Percentiles rank a stretch among this genome's conserved stretches.
These are phyloP conservation scores for Torymus aiolomorphi DNA, from an alignment of 2,888 invertebrate genomes.

Conservation along the genomic window DNA sequence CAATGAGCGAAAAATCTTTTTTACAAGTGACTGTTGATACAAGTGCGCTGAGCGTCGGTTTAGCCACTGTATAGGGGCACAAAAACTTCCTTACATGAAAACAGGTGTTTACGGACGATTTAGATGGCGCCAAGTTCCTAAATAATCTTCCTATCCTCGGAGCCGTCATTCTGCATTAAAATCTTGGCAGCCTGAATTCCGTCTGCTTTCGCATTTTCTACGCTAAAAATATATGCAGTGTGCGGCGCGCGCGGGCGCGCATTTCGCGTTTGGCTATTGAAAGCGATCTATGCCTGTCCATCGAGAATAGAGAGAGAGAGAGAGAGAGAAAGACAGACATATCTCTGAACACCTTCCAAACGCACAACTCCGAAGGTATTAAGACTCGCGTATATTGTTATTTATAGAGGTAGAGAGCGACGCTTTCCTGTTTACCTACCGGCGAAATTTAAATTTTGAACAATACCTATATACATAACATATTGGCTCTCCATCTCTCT, in stretches of 20 bases:
- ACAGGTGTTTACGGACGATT: constrained; percentile 33
- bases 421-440: no score
- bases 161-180: constrained; percentile 27
- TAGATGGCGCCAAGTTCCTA: constrained; percentile 42
- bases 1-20: constrained; percentile 4
- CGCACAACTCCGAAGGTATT: constrained; percentile 36
- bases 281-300: constrained; percentile 24
- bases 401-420: constrained; percentile 49
- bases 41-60: constrained; percentile 1
- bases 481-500: no score
- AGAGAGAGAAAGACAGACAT: no score
- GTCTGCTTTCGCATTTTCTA: constrained; percentile 39
- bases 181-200: constrained; percentile 38
- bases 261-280: constrained; percentile 35
- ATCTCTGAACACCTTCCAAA: constrained; percentile 48
- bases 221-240: constrained; percentile 43
- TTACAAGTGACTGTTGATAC: constrained; percentile 5
- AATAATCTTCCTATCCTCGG: constrained; percentile 28
- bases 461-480: no score
- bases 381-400: constrained; percentile 34
- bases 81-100: constrained; percentile 12
- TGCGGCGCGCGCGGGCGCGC: neutral
- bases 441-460: no score
- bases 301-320: constrained; percentile 14
- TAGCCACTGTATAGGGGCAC: neutral